These are phyloP conservation scores for Coelopa pilipes DNA, from an alignment of 2,888 invertebrate species.

Conservation along the genomic window DNA sequence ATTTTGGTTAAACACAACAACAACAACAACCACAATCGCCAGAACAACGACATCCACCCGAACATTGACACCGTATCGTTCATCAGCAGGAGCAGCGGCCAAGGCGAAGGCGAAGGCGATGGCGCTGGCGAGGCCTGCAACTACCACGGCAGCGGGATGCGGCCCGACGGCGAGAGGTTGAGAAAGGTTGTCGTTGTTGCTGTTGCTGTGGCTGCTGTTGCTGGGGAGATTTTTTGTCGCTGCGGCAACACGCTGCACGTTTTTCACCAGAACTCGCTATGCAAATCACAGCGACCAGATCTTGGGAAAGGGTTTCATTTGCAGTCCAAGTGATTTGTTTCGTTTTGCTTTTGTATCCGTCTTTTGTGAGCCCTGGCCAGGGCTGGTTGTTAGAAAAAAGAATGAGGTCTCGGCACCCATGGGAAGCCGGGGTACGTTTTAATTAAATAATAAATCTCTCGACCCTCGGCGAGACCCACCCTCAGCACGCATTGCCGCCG, in stretches of 20 bases:
- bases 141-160: background rate
- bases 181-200: constrained; percentile 1
- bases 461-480: no score
- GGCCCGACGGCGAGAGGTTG: background rate
- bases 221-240: background rate
- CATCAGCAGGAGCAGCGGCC: background rate
- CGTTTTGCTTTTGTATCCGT: background rate
- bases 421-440: no score
- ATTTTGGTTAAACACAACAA: constrained; percentile 36
- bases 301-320: constrained; percentile 27
- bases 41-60: no score
- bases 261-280: constrained; percentile 34
- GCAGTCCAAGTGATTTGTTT: background rate
- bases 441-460: no score
- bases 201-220: constrained; percentile 7
- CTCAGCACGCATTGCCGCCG: no score
- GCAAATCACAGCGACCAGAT: constrained; percentile 32
- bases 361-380: no score
- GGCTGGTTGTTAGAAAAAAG: no score
- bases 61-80: constrained; percentile 28
- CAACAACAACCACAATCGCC: no score
- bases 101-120: constrained; percentile 3
- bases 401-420: no score
- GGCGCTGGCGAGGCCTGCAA: background rate
- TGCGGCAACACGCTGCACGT: constrained; percentile 24